phyloP scores from a whole-genome alignment of 1,140 invertebrate species.

The Ostrea denselamellosa region DNA sequence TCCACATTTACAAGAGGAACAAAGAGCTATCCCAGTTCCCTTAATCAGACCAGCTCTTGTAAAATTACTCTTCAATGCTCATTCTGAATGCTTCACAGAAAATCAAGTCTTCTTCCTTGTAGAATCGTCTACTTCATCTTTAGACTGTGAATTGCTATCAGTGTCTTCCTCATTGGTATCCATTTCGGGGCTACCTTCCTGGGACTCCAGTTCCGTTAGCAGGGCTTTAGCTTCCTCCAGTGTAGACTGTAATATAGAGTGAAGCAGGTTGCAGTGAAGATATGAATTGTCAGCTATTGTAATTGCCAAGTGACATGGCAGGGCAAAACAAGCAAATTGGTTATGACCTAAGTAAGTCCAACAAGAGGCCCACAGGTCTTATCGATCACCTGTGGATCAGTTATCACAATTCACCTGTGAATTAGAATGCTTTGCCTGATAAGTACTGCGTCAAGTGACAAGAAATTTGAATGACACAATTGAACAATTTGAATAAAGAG shows the following conservation, averaged over 20 bases:
- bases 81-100: not conserved
- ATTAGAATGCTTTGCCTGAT: too few species aligned
- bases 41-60: not conserved
- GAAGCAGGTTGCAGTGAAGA: too few species aligned
- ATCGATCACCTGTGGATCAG: too few species aligned
- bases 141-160: not conserved
- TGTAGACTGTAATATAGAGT: slow-evolving; percentile 73
- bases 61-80: not conserved
- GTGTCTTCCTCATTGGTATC: slow-evolving; percentile 65
- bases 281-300: too few species aligned
- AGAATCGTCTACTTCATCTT: slow-evolving; percentile 1
- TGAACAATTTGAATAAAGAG: too few species aligned
- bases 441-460: too few species aligned
- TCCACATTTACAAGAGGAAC: not conserved
- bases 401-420: too few species aligned
- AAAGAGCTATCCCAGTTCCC: not conserved
- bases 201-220: slow-evolving; percentile 77
- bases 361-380: too few species aligned
- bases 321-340: too few species aligned
- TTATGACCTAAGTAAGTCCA: too few species aligned
- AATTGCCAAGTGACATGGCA: too few species aligned
- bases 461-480: too few species aligned
- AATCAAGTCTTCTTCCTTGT: not conserved
- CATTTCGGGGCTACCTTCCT: slow-evolving; percentile 70
- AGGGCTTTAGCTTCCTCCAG: slow-evolving; percentile 79